phyloP scores from a whole-genome alignment of 2,888 invertebrate species.

The Vannuccia rotundouncinata region DNA sequence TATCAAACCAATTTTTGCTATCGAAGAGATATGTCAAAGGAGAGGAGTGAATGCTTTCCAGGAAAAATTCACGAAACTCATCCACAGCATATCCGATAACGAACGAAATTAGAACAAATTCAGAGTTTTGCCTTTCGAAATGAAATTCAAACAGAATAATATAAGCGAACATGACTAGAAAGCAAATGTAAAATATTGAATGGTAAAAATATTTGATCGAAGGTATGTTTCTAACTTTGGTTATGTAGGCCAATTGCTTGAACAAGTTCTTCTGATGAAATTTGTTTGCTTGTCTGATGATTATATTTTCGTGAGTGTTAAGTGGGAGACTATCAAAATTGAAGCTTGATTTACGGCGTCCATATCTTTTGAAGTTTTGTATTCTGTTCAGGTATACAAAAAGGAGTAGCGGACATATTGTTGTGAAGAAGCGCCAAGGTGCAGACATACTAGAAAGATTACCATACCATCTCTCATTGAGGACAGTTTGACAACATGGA shows the following conservation, averaged over 20 bases:
- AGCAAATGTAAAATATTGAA: slow-evolving; percentile 30
- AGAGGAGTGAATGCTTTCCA: neutral
- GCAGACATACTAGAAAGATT: slow-evolving; percentile 2
- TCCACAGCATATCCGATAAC: slow-evolving; percentile 33
- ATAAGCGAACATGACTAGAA: slow-evolving; percentile 32
- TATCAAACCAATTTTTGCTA: slow-evolving; percentile 31
- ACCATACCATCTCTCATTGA: slow-evolving; percentile 34
- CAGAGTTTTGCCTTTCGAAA: neutral
- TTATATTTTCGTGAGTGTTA: neutral
- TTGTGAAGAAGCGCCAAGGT: slow-evolving; percentile 21
- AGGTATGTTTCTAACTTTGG: neutral
- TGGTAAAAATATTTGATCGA: slow-evolving; percentile 32
- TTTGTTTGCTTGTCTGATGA: neutral
- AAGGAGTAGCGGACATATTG: neutral
- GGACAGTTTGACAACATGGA: slow-evolving; percentile 33
- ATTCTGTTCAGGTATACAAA: neutral
- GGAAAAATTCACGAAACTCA: slow-evolving; percentile 28
- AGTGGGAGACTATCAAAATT: neutral
- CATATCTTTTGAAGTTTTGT: no score
- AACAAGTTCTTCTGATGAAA: neutral
- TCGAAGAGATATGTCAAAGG: slow-evolving; percentile 1
- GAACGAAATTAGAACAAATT: slow-evolving; percentile 21
- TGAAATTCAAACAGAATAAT: slow-evolving; percentile 33
- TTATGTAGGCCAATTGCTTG: neutral
- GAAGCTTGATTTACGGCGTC: neutral